Conservation (phyloP, 1,140 invertebrate genomes). For the Gryllus bimaculatus region DNA sequence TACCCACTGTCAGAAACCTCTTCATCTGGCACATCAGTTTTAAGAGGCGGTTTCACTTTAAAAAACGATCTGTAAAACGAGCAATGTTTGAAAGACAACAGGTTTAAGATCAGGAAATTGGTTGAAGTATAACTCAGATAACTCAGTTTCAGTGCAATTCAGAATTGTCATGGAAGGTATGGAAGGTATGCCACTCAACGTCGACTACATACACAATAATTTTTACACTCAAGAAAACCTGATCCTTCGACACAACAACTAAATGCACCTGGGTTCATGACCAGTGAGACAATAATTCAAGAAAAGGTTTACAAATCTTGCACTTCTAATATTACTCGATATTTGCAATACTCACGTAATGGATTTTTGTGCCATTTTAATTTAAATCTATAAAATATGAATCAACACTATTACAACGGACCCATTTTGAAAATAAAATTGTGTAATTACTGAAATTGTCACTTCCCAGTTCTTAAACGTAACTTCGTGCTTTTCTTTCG, state of each 20-base stretch:
- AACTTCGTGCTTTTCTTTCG: too few relatives aligned
- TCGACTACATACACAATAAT: neutral
- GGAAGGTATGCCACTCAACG: neutral
- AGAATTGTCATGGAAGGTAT: neutral
- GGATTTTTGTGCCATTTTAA: neutral
- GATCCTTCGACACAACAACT: neutral
- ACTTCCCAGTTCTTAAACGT: too few relatives aligned
- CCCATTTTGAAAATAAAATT: too few relatives aligned
- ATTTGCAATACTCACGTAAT: neutral
- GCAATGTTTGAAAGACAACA: too few relatives aligned
- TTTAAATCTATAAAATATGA: too few relatives aligned
- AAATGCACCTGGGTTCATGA: neutral
- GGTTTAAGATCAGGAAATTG: too few relatives aligned
- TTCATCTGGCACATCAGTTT: neutral
- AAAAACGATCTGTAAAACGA: neutral
- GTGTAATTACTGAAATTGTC: too few relatives aligned
- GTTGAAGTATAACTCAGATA: too few relatives aligned
- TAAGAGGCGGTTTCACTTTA: neutral
- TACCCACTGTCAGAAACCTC: neutral
- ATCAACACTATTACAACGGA: too few relatives aligned
- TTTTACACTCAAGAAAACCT: neutral
- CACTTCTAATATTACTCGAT: neutral
- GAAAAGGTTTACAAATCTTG: neutral
- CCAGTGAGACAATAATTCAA: neutral
- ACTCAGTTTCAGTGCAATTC: neutral